Evolutionary conservation across 1,140 invertebrate genomes (phyloP), one percentile per base, ranked within the genome.

Genomic region (Gerris buenoi): DNA sequence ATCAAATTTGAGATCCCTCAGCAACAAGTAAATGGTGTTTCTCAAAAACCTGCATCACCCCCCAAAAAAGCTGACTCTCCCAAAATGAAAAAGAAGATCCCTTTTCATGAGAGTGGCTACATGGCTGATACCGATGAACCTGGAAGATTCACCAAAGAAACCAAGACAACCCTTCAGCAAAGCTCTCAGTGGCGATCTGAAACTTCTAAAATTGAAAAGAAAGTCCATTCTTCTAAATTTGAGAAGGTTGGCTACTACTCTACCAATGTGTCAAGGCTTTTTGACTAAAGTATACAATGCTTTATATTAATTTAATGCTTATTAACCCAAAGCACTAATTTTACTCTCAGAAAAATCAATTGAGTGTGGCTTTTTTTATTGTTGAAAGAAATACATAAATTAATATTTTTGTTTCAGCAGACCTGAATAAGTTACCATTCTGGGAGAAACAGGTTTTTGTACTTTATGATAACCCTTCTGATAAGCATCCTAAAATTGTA

Each of bases 61-160:
- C 81, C 81, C 2, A 72, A 79, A 63, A 84, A 81, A 71, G 81
- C 81, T 13, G 80, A 82, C 62, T 83, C 83, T 14, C 82, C 83
- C 2, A 84, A 84, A 73, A 76, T 77, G 2, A 83, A 83, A 75
- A 80, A 70, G 65, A 58, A 46, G 13, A 59, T 70, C 70, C 64
- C 77, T 73, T 73, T 82, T 74, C 72, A 72, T 22, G 81, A 84
- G 68, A 85, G 83, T 73, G 87, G 87, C 18, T 88, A 88, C 70
- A 84, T 84, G 73, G 87, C 87, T 1, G 87, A 88, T 72, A 88
- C 86, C 0, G 85, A 87, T 70, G 86, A 88, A 69, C 82, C 82
- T 0, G 76, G 80, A 23, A 73, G 71, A 62, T 74, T 63, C 22
- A 27, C 59, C 14, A 67, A 63, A 63, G 23, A 67, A 27, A 33